Evolutionary conservation across 2,888 invertebrate species (phyloP).

Genomic region (Platycheirus albimanus): DNA sequence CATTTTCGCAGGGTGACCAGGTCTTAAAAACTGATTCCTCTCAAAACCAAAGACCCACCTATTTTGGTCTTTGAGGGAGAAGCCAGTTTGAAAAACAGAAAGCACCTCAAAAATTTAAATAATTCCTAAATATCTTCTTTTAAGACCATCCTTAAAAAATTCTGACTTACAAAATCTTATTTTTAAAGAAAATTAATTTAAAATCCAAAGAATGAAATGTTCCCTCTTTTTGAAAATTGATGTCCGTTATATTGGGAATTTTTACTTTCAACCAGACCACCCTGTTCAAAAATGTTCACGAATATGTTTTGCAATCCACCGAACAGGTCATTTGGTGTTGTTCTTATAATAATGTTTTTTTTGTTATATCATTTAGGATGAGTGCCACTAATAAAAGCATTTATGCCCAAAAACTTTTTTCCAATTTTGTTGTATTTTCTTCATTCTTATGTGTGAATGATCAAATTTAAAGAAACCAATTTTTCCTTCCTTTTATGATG

Average conservation of each 20-base stretch:
- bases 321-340: background rate
- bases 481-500: background rate
- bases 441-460: background rate
- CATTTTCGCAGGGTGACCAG: too few relatives aligned
- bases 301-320: background rate
- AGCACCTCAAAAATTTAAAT: too few relatives aligned
- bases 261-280: background rate
- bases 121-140: too few relatives aligned
- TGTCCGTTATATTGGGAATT: background rate
- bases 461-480: background rate
- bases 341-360: background rate
- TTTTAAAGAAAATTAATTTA: too few relatives aligned
- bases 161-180: too few relatives aligned
- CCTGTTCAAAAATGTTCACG: constrained; percentile 1
- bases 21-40: too few relatives aligned
- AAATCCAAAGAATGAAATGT: too few relatives aligned
- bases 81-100: too few relatives aligned
- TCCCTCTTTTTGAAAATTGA: too few relatives aligned
- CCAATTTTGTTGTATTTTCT: background rate
- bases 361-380: background rate
- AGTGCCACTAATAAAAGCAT: constrained; percentile 10
- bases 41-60: too few relatives aligned
- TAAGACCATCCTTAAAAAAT: too few relatives aligned
- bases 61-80: too few relatives aligned
- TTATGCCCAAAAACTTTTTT: constrained; percentile 1